Percentiles rank a stretch among this genome's conserved stretches.
phyloP scores from a whole-genome alignment of 2,797 vertebrate genomes.

The Phaenicophaeus curvirostris region DNA sequence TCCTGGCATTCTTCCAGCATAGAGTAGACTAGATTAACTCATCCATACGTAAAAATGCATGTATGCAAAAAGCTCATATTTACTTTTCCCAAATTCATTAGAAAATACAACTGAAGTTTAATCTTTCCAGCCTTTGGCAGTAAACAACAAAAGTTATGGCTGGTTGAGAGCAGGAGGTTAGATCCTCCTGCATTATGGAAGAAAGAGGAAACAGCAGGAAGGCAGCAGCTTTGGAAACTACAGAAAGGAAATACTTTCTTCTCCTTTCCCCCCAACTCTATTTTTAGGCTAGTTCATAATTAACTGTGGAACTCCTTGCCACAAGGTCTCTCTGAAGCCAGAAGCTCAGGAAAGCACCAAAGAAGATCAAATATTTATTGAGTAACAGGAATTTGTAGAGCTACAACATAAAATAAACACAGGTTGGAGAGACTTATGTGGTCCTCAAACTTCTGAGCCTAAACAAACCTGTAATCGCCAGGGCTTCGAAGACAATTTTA shows the following conservation, averaged over 20 bases:
- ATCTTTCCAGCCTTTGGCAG: neutral
- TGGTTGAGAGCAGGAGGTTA: neutral
- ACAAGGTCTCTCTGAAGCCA: neutral
- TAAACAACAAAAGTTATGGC: neutral
- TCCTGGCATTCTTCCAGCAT: neutral
- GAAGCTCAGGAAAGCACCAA: neutral
- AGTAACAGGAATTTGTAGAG: neutral
- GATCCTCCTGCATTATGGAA: neutral
- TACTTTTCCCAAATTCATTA: neutral
- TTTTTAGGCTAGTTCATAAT: neutral
- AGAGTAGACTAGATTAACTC: neutral
- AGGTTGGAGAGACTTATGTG: neutral
- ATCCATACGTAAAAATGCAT: neutral
- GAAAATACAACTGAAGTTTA: neutral
- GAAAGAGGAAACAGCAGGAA: neutral
- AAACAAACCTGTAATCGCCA: neutral
- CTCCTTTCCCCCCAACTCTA: neutral
- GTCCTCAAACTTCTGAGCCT: neutral
- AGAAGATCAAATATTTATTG: conserved; percentile 26
- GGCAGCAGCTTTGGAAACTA: neutral
- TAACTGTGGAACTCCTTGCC: neutral
- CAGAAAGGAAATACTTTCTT: neutral
- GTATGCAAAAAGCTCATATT: neutral
- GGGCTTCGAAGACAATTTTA: neutral
- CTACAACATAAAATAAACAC: neutral